These are phyloP conservation scores for Cylas formicarius DNA, from an alignment of 1,140 invertebrate genomes.

Conservation along the genomic window DNA sequence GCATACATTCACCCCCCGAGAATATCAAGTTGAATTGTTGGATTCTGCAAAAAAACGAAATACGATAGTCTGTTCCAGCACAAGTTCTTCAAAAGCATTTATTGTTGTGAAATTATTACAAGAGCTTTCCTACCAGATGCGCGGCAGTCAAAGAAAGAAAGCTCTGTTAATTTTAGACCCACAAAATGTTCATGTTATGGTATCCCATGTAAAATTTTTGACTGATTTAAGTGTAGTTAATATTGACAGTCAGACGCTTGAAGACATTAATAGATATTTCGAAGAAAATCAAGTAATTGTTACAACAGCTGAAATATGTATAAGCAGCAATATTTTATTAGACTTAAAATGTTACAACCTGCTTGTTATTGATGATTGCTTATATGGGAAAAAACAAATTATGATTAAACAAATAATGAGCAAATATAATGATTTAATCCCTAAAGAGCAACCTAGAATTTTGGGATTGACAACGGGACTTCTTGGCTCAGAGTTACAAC, in stretches of 20 bases:
- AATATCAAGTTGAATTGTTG: slow-evolving; percentile 76
- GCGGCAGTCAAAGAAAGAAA: slow-evolving; percentile 40
- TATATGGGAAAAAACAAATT: slow-evolving; percentile 35
- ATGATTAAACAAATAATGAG: slow-evolving; percentile 33
- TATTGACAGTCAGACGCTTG: slow-evolving; percentile 26
- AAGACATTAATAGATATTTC: slow-evolving; percentile 24
- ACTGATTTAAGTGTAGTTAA: slow-evolving; percentile 40
- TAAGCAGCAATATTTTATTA: slow-evolving; percentile 45
- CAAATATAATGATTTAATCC: slow-evolving; percentile 26
- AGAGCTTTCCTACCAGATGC: slow-evolving; percentile 53
- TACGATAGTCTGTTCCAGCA: slow-evolving; percentile 78
- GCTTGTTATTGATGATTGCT: slow-evolving; percentile 78
- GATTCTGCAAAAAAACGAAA: slow-evolving; percentile 71
- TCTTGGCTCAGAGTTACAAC: slow-evolving; percentile 40
- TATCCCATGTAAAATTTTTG: slow-evolving; percentile 42
- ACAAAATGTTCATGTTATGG: slow-evolving; percentile 50
- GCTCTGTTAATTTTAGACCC: slow-evolving; percentile 36
- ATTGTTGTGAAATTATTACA: slow-evolving; percentile 83
- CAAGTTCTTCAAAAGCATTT: slow-evolving; percentile 78
- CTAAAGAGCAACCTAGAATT: slow-evolving; percentile 47
- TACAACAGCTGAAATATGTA: slow-evolving; percentile 59
- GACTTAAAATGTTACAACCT: slow-evolving; percentile 57
- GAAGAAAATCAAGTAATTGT: slow-evolving; percentile 53
- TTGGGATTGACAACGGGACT: slow-evolving; percentile 58
- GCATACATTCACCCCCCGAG: slow-evolving; percentile 64